Percentiles rank a stretch among this genome's conserved stretches.
phyloP scores from a whole-genome alignment of 2,113 vertebrate species.

The Nycticebus coucang region DNA sequence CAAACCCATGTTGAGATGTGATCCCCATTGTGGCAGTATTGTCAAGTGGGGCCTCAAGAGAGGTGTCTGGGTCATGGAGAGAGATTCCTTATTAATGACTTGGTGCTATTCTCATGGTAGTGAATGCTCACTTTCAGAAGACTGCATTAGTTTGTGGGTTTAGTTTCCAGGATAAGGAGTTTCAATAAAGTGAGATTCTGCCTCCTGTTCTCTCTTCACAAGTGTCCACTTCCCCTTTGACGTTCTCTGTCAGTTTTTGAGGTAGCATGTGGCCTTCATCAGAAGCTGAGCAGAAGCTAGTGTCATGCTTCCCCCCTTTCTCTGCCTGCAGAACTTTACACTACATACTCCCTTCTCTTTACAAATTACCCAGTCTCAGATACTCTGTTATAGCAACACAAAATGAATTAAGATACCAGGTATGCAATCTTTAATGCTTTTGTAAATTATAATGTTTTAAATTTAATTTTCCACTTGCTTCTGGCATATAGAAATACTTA shows the following conservation, averaged over 20 bases:
- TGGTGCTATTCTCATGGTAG: not conserved
- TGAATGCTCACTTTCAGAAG: not conserved
- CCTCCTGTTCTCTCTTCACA: not conserved
- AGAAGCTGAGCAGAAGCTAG: not conserved
- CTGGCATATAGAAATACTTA: not conserved
- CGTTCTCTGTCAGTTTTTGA: not conserved
- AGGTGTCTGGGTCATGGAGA: not conserved
- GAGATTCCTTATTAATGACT: not conserved
- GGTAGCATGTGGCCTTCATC: not conserved
- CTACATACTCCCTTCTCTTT: not conserved
- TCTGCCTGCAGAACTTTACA: not conserved
- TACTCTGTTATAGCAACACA: not conserved
- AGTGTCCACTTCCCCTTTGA: not conserved
- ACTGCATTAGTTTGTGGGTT: not conserved
- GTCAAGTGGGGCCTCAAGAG: not conserved
- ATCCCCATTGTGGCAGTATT: not conserved
- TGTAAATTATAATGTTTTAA: not conserved
- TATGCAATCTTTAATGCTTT: not conserved
- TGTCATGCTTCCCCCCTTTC: not conserved
- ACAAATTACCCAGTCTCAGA: not conserved
- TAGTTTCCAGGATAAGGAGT: not conserved
- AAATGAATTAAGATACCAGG: not conserved
- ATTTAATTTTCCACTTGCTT: not conserved
- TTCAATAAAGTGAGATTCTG: not conserved
- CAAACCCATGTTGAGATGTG: not conserved